These are phyloP conservation scores for Rhamphomyia laevipes DNA, from an alignment of 2,888 invertebrate species.

Conservation along the genomic window DNA sequence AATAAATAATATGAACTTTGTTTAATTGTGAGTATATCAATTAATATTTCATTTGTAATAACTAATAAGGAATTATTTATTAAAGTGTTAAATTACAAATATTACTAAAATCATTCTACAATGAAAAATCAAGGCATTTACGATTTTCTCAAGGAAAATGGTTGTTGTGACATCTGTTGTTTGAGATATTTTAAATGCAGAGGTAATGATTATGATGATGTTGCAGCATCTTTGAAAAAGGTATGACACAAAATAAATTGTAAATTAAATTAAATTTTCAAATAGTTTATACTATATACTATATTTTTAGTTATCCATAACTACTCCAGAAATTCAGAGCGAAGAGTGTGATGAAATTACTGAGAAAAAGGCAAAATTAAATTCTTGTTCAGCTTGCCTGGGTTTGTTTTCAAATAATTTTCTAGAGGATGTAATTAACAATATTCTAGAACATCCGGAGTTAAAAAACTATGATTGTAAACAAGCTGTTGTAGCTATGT, in stretches of 20 bases:
- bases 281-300: background rate
- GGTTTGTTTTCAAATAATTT: constrained; percentile 53
- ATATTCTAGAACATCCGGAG: constrained; percentile 42
- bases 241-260: constrained; percentile 31
- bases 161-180: constrained; percentile 57
- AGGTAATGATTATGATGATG: constrained; percentile 43
- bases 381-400: constrained; percentile 57
- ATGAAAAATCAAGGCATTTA: constrained; percentile 37
- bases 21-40: too few relatives aligned
- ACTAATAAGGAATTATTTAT: too few relatives aligned
- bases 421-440: constrained; percentile 41
- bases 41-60: too few relatives aligned
- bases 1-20: too few relatives aligned
- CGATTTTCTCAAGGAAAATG: constrained; percentile 41
- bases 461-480: constrained; percentile 48
- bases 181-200: constrained; percentile 53
- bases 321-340: background rate
- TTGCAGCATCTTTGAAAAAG: constrained; percentile 38
- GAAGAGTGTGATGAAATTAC: constrained; percentile 11
- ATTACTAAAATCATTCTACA: too few relatives aligned
- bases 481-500: constrained; percentile 56
- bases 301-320: constrained; percentile 14
- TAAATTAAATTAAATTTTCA: background rate
- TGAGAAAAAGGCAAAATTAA: constrained; percentile 39
- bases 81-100: too few relatives aligned